Base-by-base conservation (phyloP, 2,113 vertebrate genomes). In the Catharus bicknelli region DNA sequence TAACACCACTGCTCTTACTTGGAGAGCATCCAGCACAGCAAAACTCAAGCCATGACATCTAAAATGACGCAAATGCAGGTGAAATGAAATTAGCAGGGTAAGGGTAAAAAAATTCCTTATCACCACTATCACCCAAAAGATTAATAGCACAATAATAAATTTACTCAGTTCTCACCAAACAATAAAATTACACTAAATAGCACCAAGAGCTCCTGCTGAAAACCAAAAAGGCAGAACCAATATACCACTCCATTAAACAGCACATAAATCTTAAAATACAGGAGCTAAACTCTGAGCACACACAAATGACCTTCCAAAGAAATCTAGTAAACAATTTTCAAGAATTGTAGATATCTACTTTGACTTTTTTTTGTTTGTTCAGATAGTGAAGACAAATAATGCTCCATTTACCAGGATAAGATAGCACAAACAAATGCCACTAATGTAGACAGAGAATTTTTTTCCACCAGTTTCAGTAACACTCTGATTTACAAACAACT, bases 371-470 rank as follows among this genome's bases (percentile, higher is more conserved):
- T 42, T 7, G 11, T 20, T 68, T 69, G 19, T 40, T 43, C 21
- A 9, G 9, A 5, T 25, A 36, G 14, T n/a, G 20, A 73, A 45
- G 22, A 68, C 34, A 34, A 59, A 86, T 11, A 55, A 83, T 50
- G 13, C 20, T 54, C 42, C 11, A 48, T 19, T 66, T 47, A 61
- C 25, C n/a, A 79, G 53, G 48, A 70, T 7, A 54, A 93, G 17
- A 0, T 26, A 38, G 11, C 36, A 84, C 7, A 82, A 80, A 68
- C 13, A 64, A 53, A 50, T 7, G 11, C 21, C 61, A 59, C 20
- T 63, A 34, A 70, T 2, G 7, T 0, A 58, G 12, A 76, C 6
- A 53, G 4, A 42, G 11, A 6, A 2, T 0, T 7, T 23, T 10
- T 4, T 1, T 0, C 11, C 5, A 18, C 3, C 10, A 23, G 36